A percentile compares a stretch with the other conserved stretches of the same genome.
These are phyloP conservation scores for Anableps anableps DNA, from an alignment of 2,797 vertebrate species.

Conservation along the genomic window DNA sequence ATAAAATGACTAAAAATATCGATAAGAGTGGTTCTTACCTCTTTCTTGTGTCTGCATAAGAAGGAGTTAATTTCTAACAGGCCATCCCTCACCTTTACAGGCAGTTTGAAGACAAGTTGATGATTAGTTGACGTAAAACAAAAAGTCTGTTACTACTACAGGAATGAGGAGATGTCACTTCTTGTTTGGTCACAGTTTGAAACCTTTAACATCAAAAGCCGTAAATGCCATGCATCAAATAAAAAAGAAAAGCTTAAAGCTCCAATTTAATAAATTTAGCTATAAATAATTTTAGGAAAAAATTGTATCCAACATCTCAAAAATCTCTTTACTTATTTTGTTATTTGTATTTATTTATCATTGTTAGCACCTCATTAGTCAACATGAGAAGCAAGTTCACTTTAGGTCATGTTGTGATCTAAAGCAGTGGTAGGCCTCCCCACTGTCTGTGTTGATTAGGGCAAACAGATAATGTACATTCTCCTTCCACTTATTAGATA, in stretches of 20 bases:
- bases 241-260: neutral
- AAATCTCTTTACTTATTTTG: neutral
- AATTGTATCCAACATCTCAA: neutral
- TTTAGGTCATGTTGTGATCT: too few relatives aligned
- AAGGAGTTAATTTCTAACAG: slow-evolving; percentile 90
- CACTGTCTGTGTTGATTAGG: too few relatives aligned
- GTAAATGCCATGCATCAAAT: neutral
- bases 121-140: neutral
- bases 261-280: neutral
- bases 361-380: neutral
- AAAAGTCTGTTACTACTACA: neutral
- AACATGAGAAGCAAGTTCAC: neutral
- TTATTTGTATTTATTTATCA: neutral
- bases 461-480: too few relatives aligned
- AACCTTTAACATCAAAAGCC: neutral
- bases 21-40: slow-evolving; percentile 48
- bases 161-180: neutral
- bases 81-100: slow-evolving; percentile 84
- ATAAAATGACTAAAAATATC: neutral
- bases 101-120: neutral
- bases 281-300: neutral
- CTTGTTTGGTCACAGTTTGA: neutral
- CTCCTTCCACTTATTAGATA: too few relatives aligned
- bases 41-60: slow-evolving; percentile 85
- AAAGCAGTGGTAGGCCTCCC: too few relatives aligned